Percentiles rank a stretch among this genome's conserved stretches.
Conservation (phyloP, 2,797 vertebrate species). For the Trichosurus vulpecula region DNA sequence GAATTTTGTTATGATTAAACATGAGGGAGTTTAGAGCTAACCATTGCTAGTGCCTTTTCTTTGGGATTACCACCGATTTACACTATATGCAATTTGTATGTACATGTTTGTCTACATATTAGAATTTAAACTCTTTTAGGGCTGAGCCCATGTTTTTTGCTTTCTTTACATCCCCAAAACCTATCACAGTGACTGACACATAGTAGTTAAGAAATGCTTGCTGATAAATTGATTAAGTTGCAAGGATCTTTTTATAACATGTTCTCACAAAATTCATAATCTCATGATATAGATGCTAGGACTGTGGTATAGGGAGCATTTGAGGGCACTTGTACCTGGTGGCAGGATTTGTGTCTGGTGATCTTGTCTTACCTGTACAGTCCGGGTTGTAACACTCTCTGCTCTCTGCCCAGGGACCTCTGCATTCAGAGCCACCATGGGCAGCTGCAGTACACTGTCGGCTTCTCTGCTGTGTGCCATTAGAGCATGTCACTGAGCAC, state of each 20-base stretch:
- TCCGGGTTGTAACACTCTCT: constrained; percentile 98
- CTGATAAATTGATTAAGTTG: neutral
- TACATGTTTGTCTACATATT: neutral
- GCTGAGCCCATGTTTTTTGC: neutral
- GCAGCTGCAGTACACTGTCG: constrained; percentile 96
- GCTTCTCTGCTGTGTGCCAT: constrained; percentile 98
- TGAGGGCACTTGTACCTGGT: neutral
- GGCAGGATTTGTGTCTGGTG: no score
- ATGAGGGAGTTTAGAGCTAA: neutral
- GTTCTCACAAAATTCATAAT: neutral
- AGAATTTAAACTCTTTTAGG: neutral
- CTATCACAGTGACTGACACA: neutral
- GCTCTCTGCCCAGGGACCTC: constrained; percentile 99
- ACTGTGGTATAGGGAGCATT: neutral
- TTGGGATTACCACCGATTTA: neutral
- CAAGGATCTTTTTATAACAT: neutral
- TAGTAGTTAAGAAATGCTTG: neutral
- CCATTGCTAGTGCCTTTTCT: neutral
- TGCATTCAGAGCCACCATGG: constrained; percentile 97
- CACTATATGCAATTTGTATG: neutral
- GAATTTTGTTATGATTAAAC: neutral
- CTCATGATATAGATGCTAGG: neutral
- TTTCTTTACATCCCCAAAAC: neutral
- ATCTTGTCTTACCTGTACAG: constrained; percentile 91
- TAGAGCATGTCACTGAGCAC: constrained; percentile 98